A percentile compares a stretch with the other conserved stretches of the same genome.
These are phyloP conservation scores for Coracopsis vasa DNA, from an alignment of 2,113 vertebrate genomes.

Conservation along the genomic window DNA sequence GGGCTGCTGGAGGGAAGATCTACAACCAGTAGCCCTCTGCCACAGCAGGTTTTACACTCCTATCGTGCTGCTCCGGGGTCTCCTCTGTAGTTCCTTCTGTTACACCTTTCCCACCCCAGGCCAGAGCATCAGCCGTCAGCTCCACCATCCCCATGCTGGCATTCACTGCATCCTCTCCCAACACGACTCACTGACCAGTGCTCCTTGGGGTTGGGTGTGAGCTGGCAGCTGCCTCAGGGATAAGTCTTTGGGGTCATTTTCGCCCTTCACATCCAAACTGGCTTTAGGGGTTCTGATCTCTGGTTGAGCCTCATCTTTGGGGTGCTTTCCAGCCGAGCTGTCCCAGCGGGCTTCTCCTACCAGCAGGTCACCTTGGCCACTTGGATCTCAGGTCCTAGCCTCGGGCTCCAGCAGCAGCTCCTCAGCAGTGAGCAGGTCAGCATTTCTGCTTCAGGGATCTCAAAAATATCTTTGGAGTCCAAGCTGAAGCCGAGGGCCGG, in stretches of 20 bases:
- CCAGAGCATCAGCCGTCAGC: not conserved
- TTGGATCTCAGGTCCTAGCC: slow-evolving; percentile 56
- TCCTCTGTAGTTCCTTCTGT: slow-evolving; percentile 41
- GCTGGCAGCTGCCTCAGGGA: slow-evolving; percentile 32
- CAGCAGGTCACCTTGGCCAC: slow-evolving; percentile 73
- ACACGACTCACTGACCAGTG: not conserved
- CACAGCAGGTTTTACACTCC: slow-evolving; percentile 44
- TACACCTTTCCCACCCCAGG: slow-evolving; percentile 58
- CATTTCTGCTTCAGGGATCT: not conserved
- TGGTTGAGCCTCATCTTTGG: not conserved
- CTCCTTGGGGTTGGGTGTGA: not conserved
- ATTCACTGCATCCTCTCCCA: not conserved
- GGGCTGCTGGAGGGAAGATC: not conserved
- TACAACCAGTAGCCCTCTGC: slow-evolving; percentile 69
- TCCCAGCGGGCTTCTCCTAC: slow-evolving; percentile 29
- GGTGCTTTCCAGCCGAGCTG: not conserved
- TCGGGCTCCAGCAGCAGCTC: not conserved
- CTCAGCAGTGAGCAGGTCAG: not conserved
- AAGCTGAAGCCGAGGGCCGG: not conserved
- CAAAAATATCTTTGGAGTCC: not conserved
- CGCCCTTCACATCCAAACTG: not conserved
- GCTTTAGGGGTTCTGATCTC: not conserved
- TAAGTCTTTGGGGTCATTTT: not conserved
- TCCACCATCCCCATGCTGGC: not conserved
- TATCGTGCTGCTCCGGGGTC: slow-evolving; percentile 25